Base-by-base conservation (phyloP, 2,113 vertebrate species). In the Dipodomys merriami region DNA sequence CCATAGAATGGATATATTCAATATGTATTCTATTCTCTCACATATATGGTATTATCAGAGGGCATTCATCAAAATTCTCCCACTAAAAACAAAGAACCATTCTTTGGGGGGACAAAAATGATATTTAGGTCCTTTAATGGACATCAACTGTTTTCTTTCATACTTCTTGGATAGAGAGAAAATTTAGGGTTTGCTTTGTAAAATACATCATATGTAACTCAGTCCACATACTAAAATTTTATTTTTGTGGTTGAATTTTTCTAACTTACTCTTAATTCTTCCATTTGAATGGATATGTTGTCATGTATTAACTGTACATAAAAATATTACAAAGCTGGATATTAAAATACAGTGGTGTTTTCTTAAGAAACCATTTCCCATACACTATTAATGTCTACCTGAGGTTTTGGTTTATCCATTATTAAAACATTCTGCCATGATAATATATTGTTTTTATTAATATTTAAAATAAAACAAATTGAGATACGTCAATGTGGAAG, bases 261-360 rank as follows among this genome's bases (percentile, higher is more conserved):
- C 71, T 15, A 92, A 44, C 0, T 95, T 60, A 6, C 78, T 83
- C 64, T 39, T 49, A 49, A 49, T 12, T 49, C 49, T 96, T 67
- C 67, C 87, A 72, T 82, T 95, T 65, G 29, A 91, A 87, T 91
- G 83, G 19, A 25, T 81, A 35, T 29, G 44, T 87, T 86, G 72
- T 95, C 68, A 86, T 96, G 94, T 73, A 96, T 93, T 90, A 96
- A 95, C 83, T 90, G 53, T 0, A 6, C 64, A 72, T 83, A 87
- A 95, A 23, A 90, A 25, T 69, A 90, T 88, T 95, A 46, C 78
- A 96, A 95, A 95, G 53, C 88, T 68, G 91, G 86, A 91, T 53
- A 94, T 79, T 64, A 91, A 65, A 90, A 92, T 85, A 71, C 95
- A 96, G 95, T 80, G 27, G 2, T 95, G 90, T 96, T 96, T 94